A percentile compares a stretch with the other conserved stretches of the same genome.
These are phyloP conservation scores for Dendrophyllia cribrosa DNA, from an alignment of 64 coral and sea anemone species.

Conservation along the genomic window DNA sequence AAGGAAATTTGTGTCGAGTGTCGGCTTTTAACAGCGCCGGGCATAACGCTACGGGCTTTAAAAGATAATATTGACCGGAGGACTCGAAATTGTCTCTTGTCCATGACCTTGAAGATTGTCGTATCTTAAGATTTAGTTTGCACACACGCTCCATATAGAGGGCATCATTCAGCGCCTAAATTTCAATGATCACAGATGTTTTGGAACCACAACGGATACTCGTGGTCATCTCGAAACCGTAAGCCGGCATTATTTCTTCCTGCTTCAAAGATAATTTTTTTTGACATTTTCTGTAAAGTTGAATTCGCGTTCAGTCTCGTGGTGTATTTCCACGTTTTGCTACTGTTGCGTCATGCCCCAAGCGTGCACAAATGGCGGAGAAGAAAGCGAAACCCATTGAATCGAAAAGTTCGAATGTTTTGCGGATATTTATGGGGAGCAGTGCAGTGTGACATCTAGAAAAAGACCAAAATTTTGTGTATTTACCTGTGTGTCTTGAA, in stretches of 20 bases:
- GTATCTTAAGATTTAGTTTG: conserved; percentile 44
- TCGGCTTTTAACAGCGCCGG: conserved; percentile 7
- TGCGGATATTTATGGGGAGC: background rate
- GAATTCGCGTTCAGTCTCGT: background rate
- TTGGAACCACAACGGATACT: background rate
- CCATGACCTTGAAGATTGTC: conserved; percentile 45
- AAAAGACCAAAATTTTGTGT: background rate
- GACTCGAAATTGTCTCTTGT: conserved; percentile 51
- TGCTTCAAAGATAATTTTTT: background rate
- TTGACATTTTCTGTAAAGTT: background rate
- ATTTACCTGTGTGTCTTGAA: conserved; percentile 39
- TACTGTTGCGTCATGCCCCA: background rate
- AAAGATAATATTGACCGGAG: conserved; percentile 53
- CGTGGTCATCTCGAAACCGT: background rate
- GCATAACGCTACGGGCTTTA: conserved; percentile 45
- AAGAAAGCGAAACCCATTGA: background rate
- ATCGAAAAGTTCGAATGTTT: background rate
- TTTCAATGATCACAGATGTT: conserved; percentile 35
- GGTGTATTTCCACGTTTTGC: background rate
- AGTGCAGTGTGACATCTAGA: background rate
- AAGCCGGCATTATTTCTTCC: background rate
- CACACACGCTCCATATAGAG: background rate
- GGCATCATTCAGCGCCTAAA: conserved; percentile 22
- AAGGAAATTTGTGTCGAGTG: conserved; percentile 39
- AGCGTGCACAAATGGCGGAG: background rate